Conservation (phyloP, 1,140 invertebrate species). For the Drosophila athabasca region DNA sequence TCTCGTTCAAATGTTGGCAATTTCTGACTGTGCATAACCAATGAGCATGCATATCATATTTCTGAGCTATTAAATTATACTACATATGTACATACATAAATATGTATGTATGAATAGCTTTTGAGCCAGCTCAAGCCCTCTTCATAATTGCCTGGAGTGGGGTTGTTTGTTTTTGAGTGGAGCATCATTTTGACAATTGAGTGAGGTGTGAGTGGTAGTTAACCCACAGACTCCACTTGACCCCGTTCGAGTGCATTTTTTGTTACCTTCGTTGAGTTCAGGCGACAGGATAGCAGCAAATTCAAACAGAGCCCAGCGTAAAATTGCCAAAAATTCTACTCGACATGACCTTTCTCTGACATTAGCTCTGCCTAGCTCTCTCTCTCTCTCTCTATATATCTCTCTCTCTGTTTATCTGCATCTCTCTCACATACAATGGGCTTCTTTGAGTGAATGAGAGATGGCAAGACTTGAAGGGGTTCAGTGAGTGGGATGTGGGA, state of each 20-base stretch:
- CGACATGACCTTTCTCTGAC: not conserved
- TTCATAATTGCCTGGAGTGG: too few relatives aligned
- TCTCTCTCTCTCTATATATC: not conserved
- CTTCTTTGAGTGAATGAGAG: not conserved
- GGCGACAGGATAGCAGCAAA: conserved; percentile 58
- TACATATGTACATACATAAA: too few relatives aligned
- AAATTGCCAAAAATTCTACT: conserved; percentile 32
- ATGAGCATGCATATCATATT: too few relatives aligned
- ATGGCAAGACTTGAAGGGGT: not conserved
- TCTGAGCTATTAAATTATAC: too few relatives aligned
- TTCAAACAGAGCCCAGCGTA: conserved; percentile 10
- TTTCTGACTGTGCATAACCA: too few relatives aligned
- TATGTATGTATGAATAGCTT: too few relatives aligned
- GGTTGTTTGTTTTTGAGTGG: conserved; percentile 5
- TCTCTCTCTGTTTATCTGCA: not conserved
- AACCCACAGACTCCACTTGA: conserved; percentile 14
- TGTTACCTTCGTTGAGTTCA: conserved; percentile 53
- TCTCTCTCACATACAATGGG: not conserved
- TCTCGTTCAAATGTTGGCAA: too few relatives aligned
- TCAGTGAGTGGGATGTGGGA: not conserved
- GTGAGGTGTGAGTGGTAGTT: not conserved
- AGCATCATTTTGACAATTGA: not conserved
- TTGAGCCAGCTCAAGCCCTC: too few relatives aligned
- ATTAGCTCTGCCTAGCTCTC: not conserved
- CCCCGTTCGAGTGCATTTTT: conserved; percentile 51